These are phyloP conservation scores for Bibio marci DNA, from an alignment of 2,888 invertebrate species.

Conservation along the genomic window DNA sequence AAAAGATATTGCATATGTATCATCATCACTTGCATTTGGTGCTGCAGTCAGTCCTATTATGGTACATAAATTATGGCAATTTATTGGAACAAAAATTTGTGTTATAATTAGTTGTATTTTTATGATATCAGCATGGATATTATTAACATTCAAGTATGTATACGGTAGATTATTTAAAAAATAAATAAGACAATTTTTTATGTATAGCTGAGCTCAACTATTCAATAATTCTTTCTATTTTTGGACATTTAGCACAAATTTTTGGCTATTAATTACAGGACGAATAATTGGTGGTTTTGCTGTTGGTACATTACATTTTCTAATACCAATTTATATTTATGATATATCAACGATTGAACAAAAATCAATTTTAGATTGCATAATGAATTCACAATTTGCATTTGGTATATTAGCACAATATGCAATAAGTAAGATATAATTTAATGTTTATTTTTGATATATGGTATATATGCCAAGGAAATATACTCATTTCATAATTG, in stretches of 20 bases:
- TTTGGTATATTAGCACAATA: constrained; percentile 2
- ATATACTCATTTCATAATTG: no score
- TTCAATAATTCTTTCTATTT: neutral
- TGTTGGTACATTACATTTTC: constrained; percentile 8
- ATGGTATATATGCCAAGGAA: no score
- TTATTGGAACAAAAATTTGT: constrained; percentile 1
- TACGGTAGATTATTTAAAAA: neutral
- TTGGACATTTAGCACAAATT: neutral
- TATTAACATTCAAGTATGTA: neutral
- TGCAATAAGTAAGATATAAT: neutral
- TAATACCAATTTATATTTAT: constrained; percentile 9
- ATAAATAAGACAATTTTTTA: no score
- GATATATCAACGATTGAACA: constrained; percentile 8
- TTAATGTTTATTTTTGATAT: no score
- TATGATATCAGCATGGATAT: constrained; percentile 3
- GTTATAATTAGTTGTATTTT: neutral
- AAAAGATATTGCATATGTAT: neutral
- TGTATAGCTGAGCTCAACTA: no score
- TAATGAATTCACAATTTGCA: constrained; percentile 2
- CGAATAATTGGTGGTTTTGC: constrained; percentile 7
- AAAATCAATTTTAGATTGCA: neutral
- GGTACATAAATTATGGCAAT: constrained; percentile 1
- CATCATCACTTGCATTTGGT: constrained; percentile 1
- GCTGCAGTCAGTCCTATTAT: constrained; percentile 1
- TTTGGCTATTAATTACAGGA: neutral